phyloP scores from a whole-genome alignment of 2,113 vertebrate genomes.

The Callorhinus ursinus region DNA sequence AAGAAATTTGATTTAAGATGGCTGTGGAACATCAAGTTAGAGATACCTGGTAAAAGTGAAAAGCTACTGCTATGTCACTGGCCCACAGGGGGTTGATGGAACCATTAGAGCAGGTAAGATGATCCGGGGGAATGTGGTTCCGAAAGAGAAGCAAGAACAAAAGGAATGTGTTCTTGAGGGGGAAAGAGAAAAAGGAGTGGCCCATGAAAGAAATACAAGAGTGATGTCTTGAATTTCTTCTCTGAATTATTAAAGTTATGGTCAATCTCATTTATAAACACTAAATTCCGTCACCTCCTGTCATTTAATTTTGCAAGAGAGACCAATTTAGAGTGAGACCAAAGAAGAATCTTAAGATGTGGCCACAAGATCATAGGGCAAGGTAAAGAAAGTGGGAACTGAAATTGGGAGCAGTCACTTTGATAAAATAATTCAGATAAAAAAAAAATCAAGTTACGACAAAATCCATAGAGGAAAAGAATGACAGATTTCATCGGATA shows the following conservation, averaged over 20 bases:
- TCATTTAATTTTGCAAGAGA: slow-evolving; percentile 51
- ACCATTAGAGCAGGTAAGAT: not conserved
- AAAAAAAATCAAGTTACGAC: not conserved
- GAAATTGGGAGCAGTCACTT: not conserved
- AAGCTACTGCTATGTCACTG: not conserved
- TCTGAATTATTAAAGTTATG: slow-evolving; percentile 65
- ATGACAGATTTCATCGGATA: not conserved
- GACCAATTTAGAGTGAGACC: not conserved
- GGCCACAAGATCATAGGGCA: not conserved
- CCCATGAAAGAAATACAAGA: not conserved
- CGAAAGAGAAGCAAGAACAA: not conserved
- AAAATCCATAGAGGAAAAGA: not conserved
- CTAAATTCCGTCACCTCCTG: slow-evolving; percentile 79
- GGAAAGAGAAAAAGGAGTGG: not conserved
- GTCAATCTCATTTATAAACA: slow-evolving; percentile 78
- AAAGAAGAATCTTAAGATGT: not conserved
- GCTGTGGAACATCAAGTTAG: not conserved
- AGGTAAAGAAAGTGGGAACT: not conserved
- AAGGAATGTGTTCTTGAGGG: not conserved
- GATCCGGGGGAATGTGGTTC: not conserved
- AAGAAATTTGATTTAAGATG: not conserved
- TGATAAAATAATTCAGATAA: not conserved
- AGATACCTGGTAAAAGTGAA: not conserved
- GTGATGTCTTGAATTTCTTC: not conserved
- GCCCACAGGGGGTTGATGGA: not conserved